Conservation (phyloP, 2,888 invertebrate genomes). For the Tetragonula carbonaria region DNA sequence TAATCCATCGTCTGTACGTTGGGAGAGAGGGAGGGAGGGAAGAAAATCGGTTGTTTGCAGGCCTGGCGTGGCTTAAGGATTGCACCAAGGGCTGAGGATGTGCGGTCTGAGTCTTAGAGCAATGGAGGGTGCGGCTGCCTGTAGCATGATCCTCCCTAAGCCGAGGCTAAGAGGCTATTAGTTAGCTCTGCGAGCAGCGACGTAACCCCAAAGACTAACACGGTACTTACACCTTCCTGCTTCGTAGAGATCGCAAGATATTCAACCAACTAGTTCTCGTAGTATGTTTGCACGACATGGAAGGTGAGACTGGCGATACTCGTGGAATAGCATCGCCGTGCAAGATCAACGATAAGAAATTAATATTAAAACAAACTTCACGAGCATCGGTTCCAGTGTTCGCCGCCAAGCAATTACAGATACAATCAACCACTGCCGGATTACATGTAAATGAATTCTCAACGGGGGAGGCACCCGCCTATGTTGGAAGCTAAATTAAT, state of each 20-base stretch:
- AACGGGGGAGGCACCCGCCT: neutral
- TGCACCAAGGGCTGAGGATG: slow-evolving; percentile 62
- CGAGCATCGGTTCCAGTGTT: slow-evolving; percentile 31
- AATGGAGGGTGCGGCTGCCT: slow-evolving; percentile 73
- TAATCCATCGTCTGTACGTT: slow-evolving; percentile 54
- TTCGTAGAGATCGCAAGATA: slow-evolving; percentile 67
- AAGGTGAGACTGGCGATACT: slow-evolving; percentile 51
- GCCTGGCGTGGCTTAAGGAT: slow-evolving; percentile 73
- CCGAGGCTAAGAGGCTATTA: slow-evolving; percentile 83
- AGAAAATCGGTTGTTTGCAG: slow-evolving; percentile 73
- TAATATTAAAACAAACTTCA: slow-evolving; percentile 67
- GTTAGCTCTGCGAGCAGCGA: slow-evolving; percentile 80
- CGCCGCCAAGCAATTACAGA: slow-evolving; percentile 51
- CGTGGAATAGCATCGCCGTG: slow-evolving; percentile 44
- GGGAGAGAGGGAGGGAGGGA: slow-evolving; percentile 30
- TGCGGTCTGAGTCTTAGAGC: slow-evolving; percentile 62
- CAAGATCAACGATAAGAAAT: slow-evolving; percentile 66
- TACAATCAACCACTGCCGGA: slow-evolving; percentile 39
- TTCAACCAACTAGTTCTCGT: slow-evolving; percentile 63
- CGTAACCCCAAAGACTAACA: slow-evolving; percentile 82
- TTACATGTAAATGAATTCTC: slow-evolving; percentile 36
- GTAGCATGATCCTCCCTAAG: slow-evolving; percentile 82
- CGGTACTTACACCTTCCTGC: slow-evolving; percentile 77
- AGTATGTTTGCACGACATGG: slow-evolving; percentile 68
- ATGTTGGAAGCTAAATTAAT: neutral